phyloP scores from a whole-genome alignment of 2,888 invertebrate genomes.

The Xestobium rufovillosum region DNA sequence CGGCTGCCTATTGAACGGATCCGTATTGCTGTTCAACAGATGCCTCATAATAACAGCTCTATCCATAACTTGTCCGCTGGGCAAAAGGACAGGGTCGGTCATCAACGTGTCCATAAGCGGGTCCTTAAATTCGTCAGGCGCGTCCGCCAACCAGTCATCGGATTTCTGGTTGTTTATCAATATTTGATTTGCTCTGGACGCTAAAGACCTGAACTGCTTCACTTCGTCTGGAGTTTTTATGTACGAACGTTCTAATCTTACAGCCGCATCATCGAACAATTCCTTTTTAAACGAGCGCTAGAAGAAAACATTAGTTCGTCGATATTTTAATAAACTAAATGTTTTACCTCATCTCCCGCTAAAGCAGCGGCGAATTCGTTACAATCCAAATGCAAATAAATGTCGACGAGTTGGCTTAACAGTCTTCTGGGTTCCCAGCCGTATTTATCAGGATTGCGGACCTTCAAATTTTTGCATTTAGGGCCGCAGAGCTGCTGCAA shows the following conservation, averaged over 20 bases:
- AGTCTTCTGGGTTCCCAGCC: conserved; percentile 94
- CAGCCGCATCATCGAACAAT: conserved; percentile 84
- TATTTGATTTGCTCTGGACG: conserved; percentile 71
- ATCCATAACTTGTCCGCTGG: conserved; percentile 88
- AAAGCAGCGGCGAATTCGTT: conserved; percentile 85
- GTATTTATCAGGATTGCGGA: conserved; percentile 88
- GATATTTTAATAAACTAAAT: too few relatives aligned
- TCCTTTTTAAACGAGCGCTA: conserved; percentile 91
- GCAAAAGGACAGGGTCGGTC: conserved; percentile 90
- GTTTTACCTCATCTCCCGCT: conserved; percentile 94
- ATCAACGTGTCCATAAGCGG: conserved; percentile 96
- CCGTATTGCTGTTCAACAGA: conserved; percentile 90
- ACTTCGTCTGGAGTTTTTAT: conserved; percentile 83
- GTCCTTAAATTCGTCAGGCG: conserved; percentile 94
- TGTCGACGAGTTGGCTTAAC: conserved; percentile 87
- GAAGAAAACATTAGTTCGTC: conserved; percentile 28
- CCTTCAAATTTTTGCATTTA: conserved; percentile 90
- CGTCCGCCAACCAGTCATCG: conserved; percentile 90
- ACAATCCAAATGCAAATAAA: conserved; percentile 94
- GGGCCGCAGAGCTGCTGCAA: conserved; percentile 93
- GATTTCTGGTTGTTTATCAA: conserved; percentile 74
- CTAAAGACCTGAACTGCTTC: conserved; percentile 72
- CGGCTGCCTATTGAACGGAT: conserved; percentile 95
- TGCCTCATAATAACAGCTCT: conserved; percentile 88
- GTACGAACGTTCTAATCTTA: conserved; percentile 68